Conservation (phyloP, 2,888 invertebrate genomes). For the Zhuqinia jingwanae region DNA sequence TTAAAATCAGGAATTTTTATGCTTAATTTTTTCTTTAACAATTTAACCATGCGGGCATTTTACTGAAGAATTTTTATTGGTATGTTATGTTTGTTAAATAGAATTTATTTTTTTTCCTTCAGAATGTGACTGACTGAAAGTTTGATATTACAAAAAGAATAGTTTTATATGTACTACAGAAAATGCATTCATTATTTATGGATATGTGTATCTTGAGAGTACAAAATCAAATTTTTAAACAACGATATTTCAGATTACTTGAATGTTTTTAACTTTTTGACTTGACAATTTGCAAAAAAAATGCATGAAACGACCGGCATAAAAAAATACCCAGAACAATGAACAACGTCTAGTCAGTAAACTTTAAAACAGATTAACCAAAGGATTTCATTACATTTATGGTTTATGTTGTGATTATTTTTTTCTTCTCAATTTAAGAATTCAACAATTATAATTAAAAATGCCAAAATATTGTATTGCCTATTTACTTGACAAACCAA, state of each 20-base stretch:
- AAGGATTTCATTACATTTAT: background rate
- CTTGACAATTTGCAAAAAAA: background rate
- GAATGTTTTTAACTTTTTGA: background rate
- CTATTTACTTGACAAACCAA: no score
- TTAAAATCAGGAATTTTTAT: no score
- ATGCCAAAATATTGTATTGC: no score
- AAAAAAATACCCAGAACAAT: background rate
- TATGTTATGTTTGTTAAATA: background rate
- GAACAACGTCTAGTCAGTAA: constrained; percentile 26
- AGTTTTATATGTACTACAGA: background rate
- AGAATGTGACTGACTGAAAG: background rate
- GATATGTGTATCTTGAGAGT: background rate
- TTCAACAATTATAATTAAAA: no score
- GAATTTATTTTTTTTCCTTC: background rate
- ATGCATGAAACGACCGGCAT: background rate
- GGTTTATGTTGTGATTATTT: constrained; percentile 2
- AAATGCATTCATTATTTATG: background rate
- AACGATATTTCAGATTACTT: background rate
- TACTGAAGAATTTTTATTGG: no score
- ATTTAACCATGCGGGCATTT: background rate
- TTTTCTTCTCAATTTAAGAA: no score
- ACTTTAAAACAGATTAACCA: background rate
- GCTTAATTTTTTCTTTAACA: background rate
- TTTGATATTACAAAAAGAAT: background rate
- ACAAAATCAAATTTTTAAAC: constrained; percentile 20